Evolutionary conservation across 2,888 invertebrate genomes (phyloP), one percentile per base, ranked within the genome.

Genomic region (Polia nebulosa): DNA sequence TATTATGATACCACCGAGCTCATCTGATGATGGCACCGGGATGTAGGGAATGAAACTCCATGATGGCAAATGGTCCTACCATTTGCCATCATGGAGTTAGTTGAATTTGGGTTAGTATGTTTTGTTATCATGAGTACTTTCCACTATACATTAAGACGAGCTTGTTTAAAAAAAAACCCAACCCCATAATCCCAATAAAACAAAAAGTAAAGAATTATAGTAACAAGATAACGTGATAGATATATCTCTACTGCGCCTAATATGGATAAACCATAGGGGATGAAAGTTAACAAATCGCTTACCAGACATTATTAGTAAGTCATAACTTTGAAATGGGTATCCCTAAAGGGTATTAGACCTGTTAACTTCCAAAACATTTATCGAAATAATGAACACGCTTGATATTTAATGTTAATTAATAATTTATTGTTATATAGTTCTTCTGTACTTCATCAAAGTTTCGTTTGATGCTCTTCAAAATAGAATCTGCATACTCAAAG

Each of bases 221-320:
- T 41, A 41, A 41, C 39, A 41, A 41, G 8, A n/a, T 2, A 41
- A 41, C 7, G n/a, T 41, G 8, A 52, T 11, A 5, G 13, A 1
- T 52, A 17, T n/a, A n/a, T 13, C n/a, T n/a, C 0, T 53, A 66
- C 11, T 17, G 39, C 9, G 22, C 6, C 9, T 32, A 44, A 47
- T 27, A 34, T 29, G 17, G 13, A 11, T 39, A n/a, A 60, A 52
- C 32, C 73, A 44, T 72, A 39, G 17, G 78, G 78, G 60, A 72
- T 75, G 27, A 57, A 72, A 75, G 60, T 78, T 75, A 57, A 22
- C 36, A 44, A 73, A 47, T 52, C 73, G 51, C 34, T 78, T 64
- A 52, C 17, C 20, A 47, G 55, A 29, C 57, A 47, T 27, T 60
- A 56, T 47, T 36, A 64, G 64, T 57, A 32, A 49, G n/a, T 13